Evolutionary conservation across 2,888 invertebrate genomes (phyloP).

Genomic region (Petrolisthes manimaculis): DNA sequence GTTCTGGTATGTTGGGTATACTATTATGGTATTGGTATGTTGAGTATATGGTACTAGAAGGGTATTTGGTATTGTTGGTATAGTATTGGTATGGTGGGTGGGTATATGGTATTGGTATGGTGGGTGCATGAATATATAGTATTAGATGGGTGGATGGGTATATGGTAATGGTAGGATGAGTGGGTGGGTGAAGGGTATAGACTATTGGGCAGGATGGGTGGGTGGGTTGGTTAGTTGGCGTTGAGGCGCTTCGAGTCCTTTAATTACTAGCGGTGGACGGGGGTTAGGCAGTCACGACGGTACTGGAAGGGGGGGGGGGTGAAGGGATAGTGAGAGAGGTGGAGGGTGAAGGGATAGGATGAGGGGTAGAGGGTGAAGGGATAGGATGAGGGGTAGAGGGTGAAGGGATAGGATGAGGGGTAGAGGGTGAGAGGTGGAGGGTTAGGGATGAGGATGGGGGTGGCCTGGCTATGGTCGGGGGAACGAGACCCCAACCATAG

Average conservation of each 20-base stretch:
- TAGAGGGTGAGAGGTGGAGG: neutral
- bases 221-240: neutral
- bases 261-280: neutral
- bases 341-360: neutral
- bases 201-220: neutral
- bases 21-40: no score
- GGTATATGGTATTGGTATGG: neutral
- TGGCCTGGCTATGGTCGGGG: neutral
- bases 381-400: neutral
- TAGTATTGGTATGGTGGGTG: neutral
- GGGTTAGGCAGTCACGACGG: neutral
- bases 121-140: neutral
- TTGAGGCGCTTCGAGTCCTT: no score
- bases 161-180: neutral
- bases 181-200: neutral
- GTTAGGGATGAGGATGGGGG: neutral
- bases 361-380: neutral
- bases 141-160: neutral
- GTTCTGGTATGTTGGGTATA: no score
- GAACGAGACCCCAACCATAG: neutral
- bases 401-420: neutral
- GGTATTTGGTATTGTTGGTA: neutral
- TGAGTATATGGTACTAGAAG: no score
- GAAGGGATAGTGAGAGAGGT: neutral
- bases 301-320: neutral